Evolutionary conservation across 2,888 invertebrate genomes (phyloP).

Genomic region (Camponotus fellah): DNA sequence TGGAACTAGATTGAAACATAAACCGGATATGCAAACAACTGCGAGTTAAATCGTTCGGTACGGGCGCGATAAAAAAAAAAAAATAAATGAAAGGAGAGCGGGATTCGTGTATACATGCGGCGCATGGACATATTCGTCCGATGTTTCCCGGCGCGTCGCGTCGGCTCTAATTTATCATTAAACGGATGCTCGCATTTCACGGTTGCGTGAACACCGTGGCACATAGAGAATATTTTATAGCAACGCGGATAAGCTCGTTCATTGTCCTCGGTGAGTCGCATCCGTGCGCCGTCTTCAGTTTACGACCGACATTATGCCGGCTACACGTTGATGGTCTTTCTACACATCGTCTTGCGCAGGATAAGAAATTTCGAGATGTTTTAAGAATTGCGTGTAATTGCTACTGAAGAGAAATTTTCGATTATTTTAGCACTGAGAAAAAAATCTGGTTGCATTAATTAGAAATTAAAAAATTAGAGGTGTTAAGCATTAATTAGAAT

Average conservation of each 20-base stretch:
- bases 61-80: constrained; percentile 59
- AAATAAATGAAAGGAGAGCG: constrained; percentile 23
- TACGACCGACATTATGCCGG: constrained; percentile 21
- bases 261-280: constrained; percentile 32
- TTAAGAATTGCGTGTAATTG: neutral
- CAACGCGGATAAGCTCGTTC: constrained; percentile 46
- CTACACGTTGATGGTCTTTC: constrained; percentile 31
- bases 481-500: too few relatives aligned
- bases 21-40: constrained; percentile 83
- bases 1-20: constrained; percentile 82
- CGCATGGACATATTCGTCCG: constrained; percentile 49
- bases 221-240: constrained; percentile 54
- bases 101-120: constrained; percentile 26
- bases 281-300: constrained; percentile 17
- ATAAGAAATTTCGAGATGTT: neutral
- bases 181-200: constrained; percentile 56
- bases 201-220: constrained; percentile 38
- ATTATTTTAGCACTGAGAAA: neutral
- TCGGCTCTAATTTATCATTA: constrained; percentile 56
- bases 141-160: constrained; percentile 28
- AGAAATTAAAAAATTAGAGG: too few relatives aligned
- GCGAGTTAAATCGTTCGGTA: constrained; percentile 72
- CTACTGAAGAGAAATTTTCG: neutral
- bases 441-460: too few relatives aligned
- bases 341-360: constrained; percentile 2